Evolutionary conservation across 2,888 invertebrate species (phyloP), one percentile per base, ranked within the genome.

Genomic region (Thereva nobilitata): DNA sequence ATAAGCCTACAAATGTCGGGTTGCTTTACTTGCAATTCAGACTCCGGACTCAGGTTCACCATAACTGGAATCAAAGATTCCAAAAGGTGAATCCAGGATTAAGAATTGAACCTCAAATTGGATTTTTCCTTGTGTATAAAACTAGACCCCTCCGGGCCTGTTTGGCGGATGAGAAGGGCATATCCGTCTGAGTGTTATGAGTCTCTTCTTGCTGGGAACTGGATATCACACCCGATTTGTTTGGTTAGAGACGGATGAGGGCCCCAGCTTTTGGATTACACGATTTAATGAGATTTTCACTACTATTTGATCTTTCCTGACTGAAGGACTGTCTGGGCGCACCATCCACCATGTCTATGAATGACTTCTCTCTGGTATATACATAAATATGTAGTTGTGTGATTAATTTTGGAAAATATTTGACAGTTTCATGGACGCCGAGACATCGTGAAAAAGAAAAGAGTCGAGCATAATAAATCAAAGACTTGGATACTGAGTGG

Each of bases 401-500:
- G 66, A 66, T 66, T 66, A 66, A 66, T 66, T 66, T 66, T 35
- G 66, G 55, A 57, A 52, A 66, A 57, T 57, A 57, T 66, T 66
- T 23, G 23, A 23, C 23, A 23, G 23, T 23, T 23, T 2, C 23
- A 23, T 23, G 23, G 23, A 23, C 23, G 23, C 23, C 23, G 23
- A 23, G 57, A 66, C 66, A 34, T 64, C 44, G 38, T 38, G 40
- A 35, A 50, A 12, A 50, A 35, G 37, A 10, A 50, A 57, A 57
- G 59, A 34, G 52, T 7, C 42, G 57, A 57, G 41, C 52, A 35
- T 42, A 66, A 66, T 66, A 66, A 66, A 66, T 66, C 66, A 66
- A 49, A 66, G 42, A 10, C 5, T 44, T 37, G 42, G 57, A 57
- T 50, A 57, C 23, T 23, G 66, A 57, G 57, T 66, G 66, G 56